phyloP scores from a whole-genome alignment of 2,797 vertebrate species.

The Hephaestus fuliginosus region DNA sequence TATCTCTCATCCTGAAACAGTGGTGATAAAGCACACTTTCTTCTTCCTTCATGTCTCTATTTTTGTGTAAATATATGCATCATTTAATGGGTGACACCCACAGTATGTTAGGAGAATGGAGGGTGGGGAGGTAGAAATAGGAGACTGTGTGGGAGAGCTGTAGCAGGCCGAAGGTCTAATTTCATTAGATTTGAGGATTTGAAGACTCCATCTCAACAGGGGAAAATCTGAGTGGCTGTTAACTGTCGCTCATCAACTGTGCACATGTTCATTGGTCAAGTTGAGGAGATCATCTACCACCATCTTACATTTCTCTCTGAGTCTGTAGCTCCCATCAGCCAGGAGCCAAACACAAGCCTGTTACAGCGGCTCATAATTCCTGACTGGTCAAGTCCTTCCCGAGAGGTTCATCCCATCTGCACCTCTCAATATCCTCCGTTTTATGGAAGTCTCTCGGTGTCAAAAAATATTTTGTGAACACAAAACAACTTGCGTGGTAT shows the following conservation, averaged over 20 bases:
- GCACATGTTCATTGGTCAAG: not conserved
- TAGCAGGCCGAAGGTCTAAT: conserved; percentile 24
- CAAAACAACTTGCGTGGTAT: conserved; percentile 2
- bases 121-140: conserved; percentile 16
- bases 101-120: conserved; percentile 22
- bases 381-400: not conserved
- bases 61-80: conserved; percentile 83
- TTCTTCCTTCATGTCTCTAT: conserved; percentile 76
- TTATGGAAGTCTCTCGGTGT: not conserved
- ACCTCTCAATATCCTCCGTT: not conserved
- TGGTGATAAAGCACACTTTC: conserved; percentile 83
- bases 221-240: not conserved
- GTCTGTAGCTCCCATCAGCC: not conserved
- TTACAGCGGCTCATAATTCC: not conserved
- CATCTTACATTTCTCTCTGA: not conserved
- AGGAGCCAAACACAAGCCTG: not conserved
- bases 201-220: conserved; percentile 17
- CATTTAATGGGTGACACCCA: conserved; percentile 53
- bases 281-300: not conserved
- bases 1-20: conserved; percentile 78
- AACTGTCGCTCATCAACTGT: not conserved
- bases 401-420: not conserved
- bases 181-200: conserved; percentile 21
- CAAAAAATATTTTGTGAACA: conserved; percentile 5
- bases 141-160: conserved; percentile 20